Base-by-base conservation (phyloP, 2,888 invertebrate genomes). In the Chrysolina oricalcia region DNA sequence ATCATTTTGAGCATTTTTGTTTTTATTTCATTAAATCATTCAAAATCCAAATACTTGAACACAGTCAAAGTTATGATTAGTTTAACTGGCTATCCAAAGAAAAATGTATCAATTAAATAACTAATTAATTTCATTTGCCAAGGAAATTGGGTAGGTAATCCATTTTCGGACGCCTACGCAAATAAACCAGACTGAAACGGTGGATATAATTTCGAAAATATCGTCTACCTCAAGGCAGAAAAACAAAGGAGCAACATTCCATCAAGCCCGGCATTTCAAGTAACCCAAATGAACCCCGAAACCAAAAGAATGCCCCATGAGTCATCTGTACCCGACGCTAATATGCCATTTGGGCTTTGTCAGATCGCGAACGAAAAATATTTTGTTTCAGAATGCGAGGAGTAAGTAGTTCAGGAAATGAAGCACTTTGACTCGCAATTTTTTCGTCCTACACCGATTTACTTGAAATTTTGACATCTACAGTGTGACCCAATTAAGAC, bases 311-410 rank as follows among this genome's bases (percentile, higher is more conserved):
- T 59, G 59, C 59, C 59, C 59, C 59, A 59, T 27, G 59, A 59
- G 27, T 59, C 53, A 59, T 59, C 27, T 59, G 59, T 59, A 13
- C 59, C 27, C 59, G 59, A 59, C 59, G 35, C 15, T 15, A 59
- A 59, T 59, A 59, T 27, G 59, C 59, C 59, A 59, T 59, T 59
- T 23, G 59, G 59, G 59, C 35, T 56, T 56, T 56, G 56, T 23
- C 11, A 56, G 27, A 59, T 13, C 23, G 56, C 56, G 23, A 59
- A 59, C 59, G 59, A 35, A 59, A 27, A 59, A 59, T 59, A 59
- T 23, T 59, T 17, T 59, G 59, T 59, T 59, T 59, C 59, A 35
- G 59, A 59, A 35, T 8, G 5, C 15, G 59, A 17, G 9, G 56
- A 10, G n/a, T n/a, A n/a, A n/a, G n/a, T n/a, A n/a, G n/a, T n/a